These are phyloP conservation scores for Allochrocebus solatus DNA, from an alignment of 2,797 vertebrate genomes.

Conservation along the genomic window DNA sequence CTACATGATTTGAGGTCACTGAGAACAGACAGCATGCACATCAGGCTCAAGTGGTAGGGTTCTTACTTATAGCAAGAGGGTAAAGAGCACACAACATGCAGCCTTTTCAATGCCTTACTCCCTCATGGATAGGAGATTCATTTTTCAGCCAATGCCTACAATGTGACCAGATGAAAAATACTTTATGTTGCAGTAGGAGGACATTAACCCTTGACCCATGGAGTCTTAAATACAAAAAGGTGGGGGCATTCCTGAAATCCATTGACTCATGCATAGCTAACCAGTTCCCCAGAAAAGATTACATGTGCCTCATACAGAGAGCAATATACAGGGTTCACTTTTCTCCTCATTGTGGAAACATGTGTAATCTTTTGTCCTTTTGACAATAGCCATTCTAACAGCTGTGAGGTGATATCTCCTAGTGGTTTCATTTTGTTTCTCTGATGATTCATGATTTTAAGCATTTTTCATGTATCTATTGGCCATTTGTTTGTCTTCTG, in stretches of 20 bases:
- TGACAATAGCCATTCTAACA: neutral
- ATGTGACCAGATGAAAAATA: rapidly evolving
- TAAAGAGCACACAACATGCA: neutral
- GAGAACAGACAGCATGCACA: neutral
- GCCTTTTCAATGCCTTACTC: rapidly evolving
- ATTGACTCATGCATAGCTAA: neutral
- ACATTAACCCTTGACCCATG: rapidly evolving
- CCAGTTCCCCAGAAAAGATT: neutral
- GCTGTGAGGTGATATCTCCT: neutral
- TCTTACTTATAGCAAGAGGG: neutral
- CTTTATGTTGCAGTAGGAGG: neutral
- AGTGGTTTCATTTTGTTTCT: neutral
- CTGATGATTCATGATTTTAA: neutral
- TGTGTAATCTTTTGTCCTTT: neutral
- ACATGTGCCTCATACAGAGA: neutral
- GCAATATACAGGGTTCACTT: neutral
- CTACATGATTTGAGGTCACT: neutral
- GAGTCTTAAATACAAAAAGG: neutral
- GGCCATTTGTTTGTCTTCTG: neutral
- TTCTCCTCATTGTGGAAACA: neutral
- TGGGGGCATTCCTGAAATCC: neutral
- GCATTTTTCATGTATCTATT: neutral
- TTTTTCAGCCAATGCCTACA: neutral
- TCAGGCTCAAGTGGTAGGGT: neutral
- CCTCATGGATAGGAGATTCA: neutral